Conservation (phyloP, 2,888 invertebrate species). For the Erpobdella octoculata region DNA sequence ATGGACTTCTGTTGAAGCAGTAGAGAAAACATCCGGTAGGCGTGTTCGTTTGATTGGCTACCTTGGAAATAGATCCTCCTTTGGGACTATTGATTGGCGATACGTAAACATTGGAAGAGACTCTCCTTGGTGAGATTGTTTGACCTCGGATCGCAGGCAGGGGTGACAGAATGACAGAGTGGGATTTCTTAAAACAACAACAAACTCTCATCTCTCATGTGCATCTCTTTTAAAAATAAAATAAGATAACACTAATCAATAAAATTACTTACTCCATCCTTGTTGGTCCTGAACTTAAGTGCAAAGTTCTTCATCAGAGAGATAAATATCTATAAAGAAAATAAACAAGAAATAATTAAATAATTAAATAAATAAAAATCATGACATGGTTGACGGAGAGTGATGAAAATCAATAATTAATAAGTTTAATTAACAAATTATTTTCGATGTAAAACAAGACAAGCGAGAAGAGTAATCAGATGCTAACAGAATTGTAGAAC, state of each 20-base stretch:
- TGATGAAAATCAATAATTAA: too few relatives aligned
- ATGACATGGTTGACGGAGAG: too few relatives aligned
- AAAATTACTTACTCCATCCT: constrained; percentile 38
- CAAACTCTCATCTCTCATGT: too few relatives aligned
- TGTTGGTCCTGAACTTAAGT: constrained; percentile 60
- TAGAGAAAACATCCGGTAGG: constrained; percentile 59
- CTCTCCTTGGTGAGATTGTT: constrained; percentile 59
- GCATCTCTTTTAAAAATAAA: too few relatives aligned
- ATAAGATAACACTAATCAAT: neutral
- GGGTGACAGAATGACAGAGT: constrained; percentile 62
- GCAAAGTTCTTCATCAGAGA: constrained; percentile 73
- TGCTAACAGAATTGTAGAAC: constrained; percentile 70
- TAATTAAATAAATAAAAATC: too few relatives aligned
- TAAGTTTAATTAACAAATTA: constrained; percentile 16
- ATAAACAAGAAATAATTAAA: too few relatives aligned
- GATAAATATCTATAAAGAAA: constrained; percentile 61
- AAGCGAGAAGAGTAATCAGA: too few relatives aligned
- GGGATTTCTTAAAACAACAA: too few relatives aligned
- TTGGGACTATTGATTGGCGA: constrained; percentile 43
- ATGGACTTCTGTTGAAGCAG: constrained; percentile 76
- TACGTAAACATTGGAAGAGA: constrained; percentile 53
- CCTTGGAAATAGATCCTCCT: neutral
- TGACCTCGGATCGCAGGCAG: constrained; percentile 62
- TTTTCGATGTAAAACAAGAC: neutral
- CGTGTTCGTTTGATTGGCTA: constrained; percentile 37